Evolutionary conservation across 2,888 invertebrate genomes (phyloP), one percentile per base, ranked within the genome.

Genomic region (Rambutsinella grinnellia): DNA sequence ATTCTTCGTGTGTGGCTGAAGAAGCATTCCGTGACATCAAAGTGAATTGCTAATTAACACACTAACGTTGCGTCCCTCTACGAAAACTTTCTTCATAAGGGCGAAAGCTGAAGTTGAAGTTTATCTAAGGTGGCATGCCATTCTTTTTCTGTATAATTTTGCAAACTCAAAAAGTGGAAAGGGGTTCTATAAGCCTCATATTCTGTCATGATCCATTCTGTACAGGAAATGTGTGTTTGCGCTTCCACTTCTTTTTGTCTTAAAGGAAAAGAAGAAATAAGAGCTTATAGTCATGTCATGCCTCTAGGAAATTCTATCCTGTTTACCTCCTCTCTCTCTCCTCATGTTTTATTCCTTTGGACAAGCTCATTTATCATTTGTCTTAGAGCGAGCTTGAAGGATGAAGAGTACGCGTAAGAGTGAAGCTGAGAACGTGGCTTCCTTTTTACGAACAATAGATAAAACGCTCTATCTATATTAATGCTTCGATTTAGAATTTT

Each of bases 281-380:
- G 46, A 21, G 23, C 24, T 2, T 28, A 44, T 15, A 10, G 54
- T 21, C 17, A 21, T 65, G 26, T 26, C 57, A 57, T 23, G 67
- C 44, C 26, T 46, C 28, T 26, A 56, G 46, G 17, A 47, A 66
- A 66, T 21, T 46, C 24, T 56, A 47, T n/a, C n/a, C n/a, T n/a
- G n/a, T n/a, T n/a, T n/a, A n/a, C n/a, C n/a, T n/a, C n/a, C n/a
- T n/a, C n/a, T n/a, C n/a, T n/a, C n/a, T n/a, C n/a, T n/a, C n/a
- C n/a, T n/a, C n/a, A n/a, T n/a, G n/a, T n/a, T 56, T 66, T 56
- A 57, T 68, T 36, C 19, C 28, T 68, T 51, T 17, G 62, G 61
- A 70, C 56, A 70, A 70, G 71, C 71, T 71, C 71, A 71, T 71
- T 63, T 63, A 71, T 71, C 71, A 71, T 63, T 63, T 53, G 71